Evolutionary conservation across 2,888 invertebrate genomes (phyloP), one percentile per base, ranked within the genome.

Genomic region (Sarcophaga subvicina): DNA sequence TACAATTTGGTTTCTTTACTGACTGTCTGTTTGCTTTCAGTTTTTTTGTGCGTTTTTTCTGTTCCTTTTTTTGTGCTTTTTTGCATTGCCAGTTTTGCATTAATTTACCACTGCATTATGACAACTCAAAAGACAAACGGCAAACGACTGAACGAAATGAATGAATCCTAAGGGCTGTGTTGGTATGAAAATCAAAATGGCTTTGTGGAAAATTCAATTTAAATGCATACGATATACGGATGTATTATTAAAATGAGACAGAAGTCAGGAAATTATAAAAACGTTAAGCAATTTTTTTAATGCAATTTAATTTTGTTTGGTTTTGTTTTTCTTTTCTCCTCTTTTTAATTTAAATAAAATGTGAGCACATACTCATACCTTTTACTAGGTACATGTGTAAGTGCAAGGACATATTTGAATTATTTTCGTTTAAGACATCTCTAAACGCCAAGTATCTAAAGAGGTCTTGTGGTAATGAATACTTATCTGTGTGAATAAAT

Each of bases 51-150:
- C 54, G 12, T 54, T 54, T 54, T 37, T 54, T 37, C 3, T 2
- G 2, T 8, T 10, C 37, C 0, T 8, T n/a, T 22, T 67, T 75
- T 63, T 59, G 60, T 76, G 8, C 22, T 45, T 22, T n/a, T 66
- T 60, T 20, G 8, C 49, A 25, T 71, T 72, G 60, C 8, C 11
- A 66, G 27, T 80, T 66, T 54, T 64, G 25, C 69, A 71, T 72
- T 77, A 37, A 62, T 60, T 76, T 82, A 27, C 71, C 49, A 80
- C 83, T 83, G 71, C 77, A 76, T 78, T 86, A 73, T 83, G 80
- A 86, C 73, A 86, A 64, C 63, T 73, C 25, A n/a, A 62, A 54
- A 83, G 77, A 63, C 63, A 70, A 69, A 78, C 69, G 27, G 10
- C 27, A 27, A 27, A 49, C 49, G 49, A 49, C 22, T 22, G 22